Base-by-base conservation (phyloP, 2,888 invertebrate genomes). In the Urechis unicinctus region DNA sequence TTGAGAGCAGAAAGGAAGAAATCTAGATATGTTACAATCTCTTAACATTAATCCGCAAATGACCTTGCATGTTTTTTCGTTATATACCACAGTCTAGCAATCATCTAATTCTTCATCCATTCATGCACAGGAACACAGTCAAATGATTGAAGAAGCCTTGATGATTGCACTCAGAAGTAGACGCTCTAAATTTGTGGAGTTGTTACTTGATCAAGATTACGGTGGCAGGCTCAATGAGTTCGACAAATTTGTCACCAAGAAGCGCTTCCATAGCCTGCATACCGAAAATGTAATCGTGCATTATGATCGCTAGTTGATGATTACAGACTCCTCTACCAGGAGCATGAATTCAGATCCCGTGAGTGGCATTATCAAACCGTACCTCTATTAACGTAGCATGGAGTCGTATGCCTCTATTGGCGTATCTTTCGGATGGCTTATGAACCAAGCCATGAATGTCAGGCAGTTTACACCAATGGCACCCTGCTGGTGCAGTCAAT, bases 271-370 rank as follows among this genome's bases (percentile, higher is more conserved):
- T 24, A 28, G 2, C 4, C 56, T 56, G 25, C 53, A 56, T 31
- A 4, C 4, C 3, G 21, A 9, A 4, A 47, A 48, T 30, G 56
- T 56, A 21, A 52, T 29, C 25, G 9, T 9, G 13, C 21, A 45
- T 21, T 45, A 6, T n/a, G n/a, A n/a, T 41, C 59, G 22, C 28
- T 59, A 36, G 59, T 57, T 24, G 47, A 50, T 26, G 46, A 46
- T 21, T 59, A 59, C 36, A 53, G 42, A 31, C 42, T 59, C 22
- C 51, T 59, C 25, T 59, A 59, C 41, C 59, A 59, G 42, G 54
- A 59, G 29, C 52, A 46, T 3, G 46, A 45, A 6, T 56, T 48
- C 28, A 5, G 52, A 22, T n/a, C 43, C 4, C 46, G 56, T 53
- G 5, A 45, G 56, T 9, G 13, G 5, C 5, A 25, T 36, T 5